Evolutionary conservation across 2,113 vertebrate genomes (phyloP), one percentile per base, ranked within the genome.

Genomic region (Galemys pyrenaicus): DNA sequence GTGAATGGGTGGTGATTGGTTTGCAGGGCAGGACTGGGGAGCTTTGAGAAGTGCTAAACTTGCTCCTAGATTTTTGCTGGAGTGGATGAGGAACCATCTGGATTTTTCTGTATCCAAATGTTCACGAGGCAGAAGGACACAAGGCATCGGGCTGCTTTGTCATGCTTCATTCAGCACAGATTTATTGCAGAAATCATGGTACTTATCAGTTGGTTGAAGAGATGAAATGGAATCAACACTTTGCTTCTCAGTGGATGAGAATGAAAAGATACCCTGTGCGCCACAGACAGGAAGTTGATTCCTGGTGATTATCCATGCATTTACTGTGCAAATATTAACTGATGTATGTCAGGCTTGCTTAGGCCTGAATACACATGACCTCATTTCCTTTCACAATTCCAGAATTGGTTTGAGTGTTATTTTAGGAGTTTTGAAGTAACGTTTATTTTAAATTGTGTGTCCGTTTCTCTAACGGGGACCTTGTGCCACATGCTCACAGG

Each of bases 41-140:
- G 17, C 60, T 87, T 73, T 30, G 58, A 92, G 81, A 71, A 79
- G 81, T 41, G 4, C 68, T 92, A 65, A 90, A 80, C 44, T 75
- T 54, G 35, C 83, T 32, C 39, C 60, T 28, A 62, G 93, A 80
- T 75, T 86, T 97, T 87, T 95, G 67, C 80, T 87, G 79, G 86
- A 64, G 85, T 41, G 35, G 37, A 22, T 82, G 56, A 78, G 81
- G 85, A 51, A 37, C 46, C 81, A 80, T 78, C 17, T 13, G 56
- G 30, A 75, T 94, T 19, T 77, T 1, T 83, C 39, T 46, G 37
- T 6, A 77, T 60, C 49, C 9, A 44, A 71, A 49, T 8, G 4
- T 75, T 94, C 46, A 16, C 24, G 58, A 91, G 64, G 15, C 12
- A 19, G 35, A 79, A 19, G 20, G 20, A 44, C n/a, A n/a, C 28